Evolutionary conservation across 2,113 vertebrate genomes (phyloP).

Genomic region (Phalacrocorax pelagicus): DNA sequence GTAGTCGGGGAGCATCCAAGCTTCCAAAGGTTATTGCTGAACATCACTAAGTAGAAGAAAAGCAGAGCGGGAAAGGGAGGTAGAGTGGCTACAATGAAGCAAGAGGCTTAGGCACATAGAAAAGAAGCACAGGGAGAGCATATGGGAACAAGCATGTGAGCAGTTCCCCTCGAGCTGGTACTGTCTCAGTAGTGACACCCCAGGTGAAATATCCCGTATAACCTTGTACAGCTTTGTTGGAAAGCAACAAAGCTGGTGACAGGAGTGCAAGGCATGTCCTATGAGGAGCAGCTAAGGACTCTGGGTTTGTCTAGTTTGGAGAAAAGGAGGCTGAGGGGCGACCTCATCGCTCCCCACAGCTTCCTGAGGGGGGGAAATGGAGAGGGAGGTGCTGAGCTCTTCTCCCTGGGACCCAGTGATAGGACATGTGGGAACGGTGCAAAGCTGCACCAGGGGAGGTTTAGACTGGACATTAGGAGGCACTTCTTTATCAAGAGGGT

Average conservation of each 20-base stretch:
- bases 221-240: not conserved
- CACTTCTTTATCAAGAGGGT: not conserved
- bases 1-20: not conserved
- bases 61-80: not conserved
- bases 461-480: not conserved
- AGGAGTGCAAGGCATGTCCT: not conserved
- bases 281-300: not conserved
- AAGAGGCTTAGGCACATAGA: not conserved
- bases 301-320: not conserved
- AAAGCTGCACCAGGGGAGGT: not conserved
- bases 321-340: not conserved
- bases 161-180: not conserved
- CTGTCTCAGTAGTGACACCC: not conserved
- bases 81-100: not conserved
- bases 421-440: rapidly evolving
- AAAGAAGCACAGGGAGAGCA: not conserved
- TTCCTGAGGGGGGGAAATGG: rapidly evolving
- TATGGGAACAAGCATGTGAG: not conserved
- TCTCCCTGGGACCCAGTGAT: not conserved
- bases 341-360: not conserved
- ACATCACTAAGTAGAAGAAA: not conserved
- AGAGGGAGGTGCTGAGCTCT: not conserved
- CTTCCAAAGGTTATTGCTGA: not conserved
- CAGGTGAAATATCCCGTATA: not conserved
- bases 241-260: not conserved